Conservation (phyloP, 2,113 vertebrate species). For the chimpanzee (Pan troglodytes) region NHGRI_mPanTro3-v2.1_pri NC_072415.2:46373501-46374000, state of each 20-base stretch:
- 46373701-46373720: not conserved
- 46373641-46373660: no score
- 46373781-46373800: not conserved
- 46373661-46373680: no score
- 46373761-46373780: not conserved
- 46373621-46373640: no score
- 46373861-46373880: not conserved
- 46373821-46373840: not conserved
- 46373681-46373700: no score
- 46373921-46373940: not conserved
- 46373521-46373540: rapidly evolving
- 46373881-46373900: not conserved
- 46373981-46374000: not conserved
- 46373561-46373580: no score
- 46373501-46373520: no score
- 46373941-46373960: not conserved
- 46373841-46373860: not conserved
- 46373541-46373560: no score
- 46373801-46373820: not conserved
- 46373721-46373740: not conserved
- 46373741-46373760: not conserved
- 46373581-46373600: no score
- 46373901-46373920: not conserved
- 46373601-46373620: no score
- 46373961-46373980: not conserved